phyloP scores from a whole-genome alignment of 1,140 invertebrate genomes.

The Phymorhynchus buccinoides region DNA sequence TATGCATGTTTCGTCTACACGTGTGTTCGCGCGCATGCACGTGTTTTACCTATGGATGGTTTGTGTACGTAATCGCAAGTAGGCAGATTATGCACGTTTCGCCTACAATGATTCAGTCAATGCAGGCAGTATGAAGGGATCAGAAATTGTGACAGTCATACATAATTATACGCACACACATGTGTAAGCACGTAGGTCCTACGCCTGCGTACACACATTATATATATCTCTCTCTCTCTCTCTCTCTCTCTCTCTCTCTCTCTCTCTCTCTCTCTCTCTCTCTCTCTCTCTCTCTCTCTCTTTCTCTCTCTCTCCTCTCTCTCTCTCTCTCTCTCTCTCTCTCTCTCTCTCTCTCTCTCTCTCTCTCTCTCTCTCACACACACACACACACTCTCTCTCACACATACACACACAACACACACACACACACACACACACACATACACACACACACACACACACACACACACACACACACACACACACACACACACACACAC shows the following conservation, averaged over 20 bases:
- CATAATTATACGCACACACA: too few relatives aligned
- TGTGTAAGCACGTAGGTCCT: not conserved
- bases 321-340: not conserved
- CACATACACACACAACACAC: not conserved
- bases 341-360: conserved; percentile 10
- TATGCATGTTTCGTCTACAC: too few relatives aligned
- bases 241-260: not conserved
- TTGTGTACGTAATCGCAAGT: too few relatives aligned
- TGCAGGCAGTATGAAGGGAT: too few relatives aligned
- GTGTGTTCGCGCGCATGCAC: too few relatives aligned
- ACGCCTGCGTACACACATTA: not conserved
- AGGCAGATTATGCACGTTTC: too few relatives aligned
- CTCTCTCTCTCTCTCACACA: not conserved
- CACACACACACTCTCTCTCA: not conserved
- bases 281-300: not conserved
- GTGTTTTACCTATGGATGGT: too few relatives aligned
- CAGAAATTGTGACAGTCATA: too few relatives aligned
- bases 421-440: not conserved
- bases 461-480: not conserved
- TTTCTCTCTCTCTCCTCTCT: not conserved
- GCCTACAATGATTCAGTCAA: too few relatives aligned
- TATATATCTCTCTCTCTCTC: not conserved
- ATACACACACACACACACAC: conserved; percentile 4
- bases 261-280: not conserved
- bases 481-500: not conserved